These are phyloP conservation scores for Trochalopteron elliotii DNA, from an alignment of 2,113 vertebrate genomes.

Conservation along the genomic window DNA sequence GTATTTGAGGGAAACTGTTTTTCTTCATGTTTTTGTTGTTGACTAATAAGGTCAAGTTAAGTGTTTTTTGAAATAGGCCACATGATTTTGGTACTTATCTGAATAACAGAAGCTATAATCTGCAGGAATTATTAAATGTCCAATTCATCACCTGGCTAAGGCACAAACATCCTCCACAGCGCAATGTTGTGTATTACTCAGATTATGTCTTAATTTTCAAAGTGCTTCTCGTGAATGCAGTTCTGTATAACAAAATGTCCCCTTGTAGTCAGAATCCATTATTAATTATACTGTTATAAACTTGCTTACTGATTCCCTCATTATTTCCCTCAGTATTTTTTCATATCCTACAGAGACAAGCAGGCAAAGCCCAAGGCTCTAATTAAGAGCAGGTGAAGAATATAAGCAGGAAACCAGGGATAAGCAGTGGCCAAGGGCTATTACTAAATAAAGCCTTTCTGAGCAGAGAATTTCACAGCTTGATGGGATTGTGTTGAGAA, in stretches of 20 bases:
- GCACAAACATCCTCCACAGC: neutral
- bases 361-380: neutral
- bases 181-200: neutral
- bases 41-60: neutral
- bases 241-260: neutral
- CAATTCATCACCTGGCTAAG: neutral
- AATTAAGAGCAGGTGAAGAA: slow-evolving; percentile 39
- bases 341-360: neutral
- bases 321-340: slow-evolving; percentile 5
- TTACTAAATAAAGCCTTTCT: slow-evolving; percentile 5
- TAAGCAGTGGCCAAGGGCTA: neutral
- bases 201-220: slow-evolving; percentile 13
- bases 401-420: slow-evolving; percentile 5
- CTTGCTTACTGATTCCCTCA: neutral
- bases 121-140: neutral
- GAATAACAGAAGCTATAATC: neutral
- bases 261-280: neutral
- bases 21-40: neutral
- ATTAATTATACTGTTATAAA: slow-evolving; percentile 15
- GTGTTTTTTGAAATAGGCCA: neutral
- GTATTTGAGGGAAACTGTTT: neutral
- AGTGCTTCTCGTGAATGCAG: neutral
- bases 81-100: neutral
- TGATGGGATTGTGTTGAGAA: slow-evolving; percentile 19
- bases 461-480: slow-evolving; percentile 4